These are phyloP conservation scores for Labia minor DNA, from an alignment of 2,888 invertebrate species.

Conservation along the genomic window DNA sequence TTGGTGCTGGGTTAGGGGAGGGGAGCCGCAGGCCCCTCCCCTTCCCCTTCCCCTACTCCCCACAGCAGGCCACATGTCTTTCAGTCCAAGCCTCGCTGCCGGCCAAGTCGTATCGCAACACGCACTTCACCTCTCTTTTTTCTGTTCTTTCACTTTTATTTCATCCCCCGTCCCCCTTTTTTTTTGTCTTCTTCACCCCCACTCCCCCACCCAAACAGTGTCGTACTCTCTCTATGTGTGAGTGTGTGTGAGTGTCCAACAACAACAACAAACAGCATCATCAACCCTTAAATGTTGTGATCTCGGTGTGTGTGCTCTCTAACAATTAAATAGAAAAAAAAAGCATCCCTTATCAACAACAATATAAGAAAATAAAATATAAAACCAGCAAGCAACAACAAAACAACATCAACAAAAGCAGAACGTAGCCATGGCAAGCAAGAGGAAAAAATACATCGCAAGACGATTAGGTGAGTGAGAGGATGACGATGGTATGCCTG, in stretches of 20 bases:
- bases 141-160: not conserved
- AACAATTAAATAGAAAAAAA: not conserved
- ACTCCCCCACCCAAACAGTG: not conserved
- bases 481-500: too few species aligned
- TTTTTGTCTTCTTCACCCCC: not conserved
- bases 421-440: not conserved
- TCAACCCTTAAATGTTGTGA: not conserved
- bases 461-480: not conserved
- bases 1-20: not conserved
- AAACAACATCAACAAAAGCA: not conserved
- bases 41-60: not conserved
- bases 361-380: not conserved
- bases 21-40: not conserved
- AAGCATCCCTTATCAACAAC: not conserved
- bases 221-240: not conserved
- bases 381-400: not conserved
- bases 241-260: not conserved
- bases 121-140: not conserved
- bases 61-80: not conserved
- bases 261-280: not conserved
- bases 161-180: not conserved
- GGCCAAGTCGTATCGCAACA: not conserved
- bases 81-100: conserved; percentile 13
- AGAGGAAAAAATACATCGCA: conserved; percentile 8
- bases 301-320: not conserved